These are phyloP conservation scores for Micropoecilia bifurca DNA, from an alignment of 2,797 vertebrate species.

Conservation along the genomic window DNA sequence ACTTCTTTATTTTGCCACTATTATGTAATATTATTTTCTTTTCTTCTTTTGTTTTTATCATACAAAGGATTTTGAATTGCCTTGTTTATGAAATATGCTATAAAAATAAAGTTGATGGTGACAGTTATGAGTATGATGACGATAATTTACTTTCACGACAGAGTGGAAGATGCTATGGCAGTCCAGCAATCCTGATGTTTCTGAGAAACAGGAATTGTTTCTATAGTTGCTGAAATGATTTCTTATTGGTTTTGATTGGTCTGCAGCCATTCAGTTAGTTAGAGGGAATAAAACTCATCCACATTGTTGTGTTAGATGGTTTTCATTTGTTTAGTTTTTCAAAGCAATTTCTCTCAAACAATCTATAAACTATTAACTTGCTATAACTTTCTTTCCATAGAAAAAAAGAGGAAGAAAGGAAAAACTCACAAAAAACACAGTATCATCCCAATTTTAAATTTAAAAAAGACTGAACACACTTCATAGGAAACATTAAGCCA, in stretches of 20 bases:
- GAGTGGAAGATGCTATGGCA: neutral
- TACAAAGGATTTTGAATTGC: neutral
- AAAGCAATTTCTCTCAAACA: neutral
- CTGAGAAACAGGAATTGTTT: neutral
- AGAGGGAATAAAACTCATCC: neutral
- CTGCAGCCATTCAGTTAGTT: neutral
- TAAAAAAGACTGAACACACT: neutral
- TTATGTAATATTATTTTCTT: neutral
- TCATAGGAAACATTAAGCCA: neutral
- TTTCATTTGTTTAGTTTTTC: neutral
- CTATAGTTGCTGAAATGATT: neutral
- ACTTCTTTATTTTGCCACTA: neutral
- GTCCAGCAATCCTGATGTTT: neutral
- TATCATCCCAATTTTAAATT: neutral
- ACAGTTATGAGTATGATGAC: neutral
- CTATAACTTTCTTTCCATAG: neutral
- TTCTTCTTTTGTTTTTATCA: neutral
- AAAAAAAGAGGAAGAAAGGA: neutral
- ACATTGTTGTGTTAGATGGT: neutral
- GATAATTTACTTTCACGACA: neutral
- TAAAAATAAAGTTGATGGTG: neutral
- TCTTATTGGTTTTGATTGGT: neutral
- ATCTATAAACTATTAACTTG: neutral
- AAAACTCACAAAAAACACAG: neutral
- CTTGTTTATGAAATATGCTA: neutral